These are phyloP conservation scores for Acyrthosiphon pisum DNA, from an alignment of 1,140 invertebrate species.

Conservation along the genomic window DNA sequence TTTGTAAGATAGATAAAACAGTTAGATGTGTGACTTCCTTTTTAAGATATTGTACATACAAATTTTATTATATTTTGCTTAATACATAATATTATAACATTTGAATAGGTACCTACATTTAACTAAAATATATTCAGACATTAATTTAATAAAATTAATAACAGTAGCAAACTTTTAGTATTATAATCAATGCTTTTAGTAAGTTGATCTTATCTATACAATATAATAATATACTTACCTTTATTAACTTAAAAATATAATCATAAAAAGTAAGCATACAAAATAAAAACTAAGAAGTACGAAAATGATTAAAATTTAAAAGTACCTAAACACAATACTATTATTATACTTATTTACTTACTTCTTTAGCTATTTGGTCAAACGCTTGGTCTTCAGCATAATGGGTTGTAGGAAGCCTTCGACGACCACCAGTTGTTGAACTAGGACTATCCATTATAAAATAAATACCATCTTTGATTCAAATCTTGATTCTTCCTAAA, in stretches of 20 bases:
- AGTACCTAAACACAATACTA: neutral
- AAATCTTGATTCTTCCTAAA: neutral
- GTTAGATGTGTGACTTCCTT: neutral
- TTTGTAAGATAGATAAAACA: neutral
- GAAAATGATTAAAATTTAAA: neutral
- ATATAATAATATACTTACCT: neutral
- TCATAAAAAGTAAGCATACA: neutral
- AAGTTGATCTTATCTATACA: no score
- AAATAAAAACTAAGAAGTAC: neutral
- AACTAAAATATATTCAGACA: no score
- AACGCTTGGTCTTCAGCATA: conserved; percentile 84
- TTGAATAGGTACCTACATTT: no score
- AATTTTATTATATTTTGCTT: neutral
- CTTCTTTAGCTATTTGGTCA: conserved; percentile 89
- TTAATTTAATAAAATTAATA: no score
- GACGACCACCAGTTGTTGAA: conserved; percentile 68
- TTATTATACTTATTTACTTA: conserved; percentile 63
- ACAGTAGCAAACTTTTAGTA: no score
- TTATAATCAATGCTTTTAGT: no score
- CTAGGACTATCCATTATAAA: conserved; percentile 58
- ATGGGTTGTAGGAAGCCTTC: conserved; percentile 75
- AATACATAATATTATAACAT: neutral
- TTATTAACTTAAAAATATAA: neutral
- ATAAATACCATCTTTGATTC: conserved; percentile 26
- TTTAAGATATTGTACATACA: neutral